phyloP scores from a whole-genome alignment of 2,888 invertebrate species.

The Rugalucina vietnamica region DNA sequence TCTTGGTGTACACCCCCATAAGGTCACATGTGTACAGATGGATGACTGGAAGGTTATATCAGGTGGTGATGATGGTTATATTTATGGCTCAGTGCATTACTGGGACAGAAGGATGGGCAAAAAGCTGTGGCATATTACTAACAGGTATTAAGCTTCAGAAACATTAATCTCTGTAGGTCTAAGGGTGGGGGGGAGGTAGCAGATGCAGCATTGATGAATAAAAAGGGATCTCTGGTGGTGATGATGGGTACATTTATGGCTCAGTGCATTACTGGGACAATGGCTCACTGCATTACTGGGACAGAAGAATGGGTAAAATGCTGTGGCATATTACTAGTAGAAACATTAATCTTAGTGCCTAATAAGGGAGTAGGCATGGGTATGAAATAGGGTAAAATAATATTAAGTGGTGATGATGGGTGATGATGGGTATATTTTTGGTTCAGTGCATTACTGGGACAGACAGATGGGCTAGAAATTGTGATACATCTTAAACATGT shows the following conservation, averaged over 20 bases:
- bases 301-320: slow-evolving; percentile 77
- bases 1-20: slow-evolving; percentile 68
- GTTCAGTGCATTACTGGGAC: slow-evolving; percentile 72
- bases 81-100: slow-evolving; percentile 45
- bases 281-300: too few species aligned
- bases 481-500: slow-evolving; percentile 82
- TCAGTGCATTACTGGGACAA: slow-evolving; percentile 38
- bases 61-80: slow-evolving; percentile 77
- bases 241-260: slow-evolving; percentile 73
- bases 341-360: too few species aligned
- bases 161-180: not conserved
- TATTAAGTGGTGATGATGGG: slow-evolving; percentile 78
- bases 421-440: slow-evolving; percentile 75
- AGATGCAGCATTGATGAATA: slow-evolving; percentile 82
- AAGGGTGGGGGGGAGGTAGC: too few species aligned
- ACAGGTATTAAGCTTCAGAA: slow-evolving; percentile 69
- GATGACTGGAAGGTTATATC: slow-evolving; percentile 82
- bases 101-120: slow-evolving; percentile 80
- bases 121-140: slow-evolving; percentile 81
- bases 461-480: slow-evolving; percentile 77
- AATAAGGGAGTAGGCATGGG: slow-evolving; percentile 71
- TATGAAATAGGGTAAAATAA: slow-evolving; percentile 82
- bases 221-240: slow-evolving; percentile 80
- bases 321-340: slow-evolving; percentile 82
- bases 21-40: slow-evolving; percentile 77